phyloP scores from a whole-genome alignment of 2,113 vertebrate genomes.

The Cyprinodon brontotheroides region DNA sequence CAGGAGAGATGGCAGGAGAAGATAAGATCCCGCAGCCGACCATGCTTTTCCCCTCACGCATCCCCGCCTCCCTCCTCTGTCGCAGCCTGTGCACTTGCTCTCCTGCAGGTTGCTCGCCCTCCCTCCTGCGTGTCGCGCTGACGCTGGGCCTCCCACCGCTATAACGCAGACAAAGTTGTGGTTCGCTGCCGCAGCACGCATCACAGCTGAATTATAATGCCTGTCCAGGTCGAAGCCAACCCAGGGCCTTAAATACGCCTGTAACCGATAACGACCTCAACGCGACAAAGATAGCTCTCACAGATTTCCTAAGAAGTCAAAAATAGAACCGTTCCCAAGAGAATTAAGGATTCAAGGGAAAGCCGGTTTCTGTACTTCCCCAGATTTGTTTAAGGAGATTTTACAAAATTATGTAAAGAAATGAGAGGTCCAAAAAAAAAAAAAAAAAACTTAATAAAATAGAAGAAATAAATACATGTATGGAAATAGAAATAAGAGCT shows the following conservation, averaged over 20 bases:
- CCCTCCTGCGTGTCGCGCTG: conserved; percentile 64
- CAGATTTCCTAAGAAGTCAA: conserved; percentile 58
- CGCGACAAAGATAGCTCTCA: conserved; percentile 53
- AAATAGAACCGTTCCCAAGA: conserved; percentile 76
- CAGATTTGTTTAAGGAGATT: not conserved
- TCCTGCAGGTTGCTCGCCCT: conserved; percentile 59
- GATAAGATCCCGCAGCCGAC: conserved; percentile 53
- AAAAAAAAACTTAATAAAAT: not conserved
- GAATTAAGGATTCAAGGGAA: conserved; percentile 49
- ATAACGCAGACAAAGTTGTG: conserved; percentile 90
- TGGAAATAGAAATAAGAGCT: no score
- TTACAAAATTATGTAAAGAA: not conserved
- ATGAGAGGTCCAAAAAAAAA: not conserved
- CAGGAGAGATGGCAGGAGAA: conserved; percentile 5
- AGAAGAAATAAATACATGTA: not conserved
- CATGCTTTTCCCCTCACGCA: conserved; percentile 51
- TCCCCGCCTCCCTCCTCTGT: conserved; percentile 20
- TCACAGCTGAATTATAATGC: conserved; percentile 78
- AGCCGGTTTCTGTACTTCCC: conserved; percentile 14
- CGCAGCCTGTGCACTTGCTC: conserved; percentile 18
- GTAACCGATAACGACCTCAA: conserved; percentile 68
- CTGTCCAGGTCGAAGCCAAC: conserved; percentile 64
- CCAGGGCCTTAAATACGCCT: conserved; percentile 65
- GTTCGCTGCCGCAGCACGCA: conserved; percentile 87
- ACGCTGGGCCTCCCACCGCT: conserved; percentile 81